phyloP scores from a whole-genome alignment of 2,797 vertebrate genomes.

The Allobates femoralis region DNA sequence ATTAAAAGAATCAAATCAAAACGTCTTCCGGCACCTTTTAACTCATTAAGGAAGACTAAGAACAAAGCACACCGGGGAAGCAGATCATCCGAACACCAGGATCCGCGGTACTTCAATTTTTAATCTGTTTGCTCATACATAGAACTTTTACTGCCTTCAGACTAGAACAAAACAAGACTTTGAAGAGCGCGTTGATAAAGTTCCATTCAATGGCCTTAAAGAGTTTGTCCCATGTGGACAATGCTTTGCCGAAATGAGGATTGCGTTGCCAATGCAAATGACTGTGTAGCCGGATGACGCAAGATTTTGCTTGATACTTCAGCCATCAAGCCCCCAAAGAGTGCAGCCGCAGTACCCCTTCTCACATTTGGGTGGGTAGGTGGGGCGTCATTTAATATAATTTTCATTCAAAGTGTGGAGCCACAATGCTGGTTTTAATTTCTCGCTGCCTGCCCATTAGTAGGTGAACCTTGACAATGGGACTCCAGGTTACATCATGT shows the following conservation, averaged over 20 bases:
- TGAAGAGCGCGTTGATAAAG: not conserved
- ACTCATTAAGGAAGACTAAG: conserved; percentile 54
- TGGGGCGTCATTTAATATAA: too few species aligned
- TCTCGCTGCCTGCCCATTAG: too few species aligned
- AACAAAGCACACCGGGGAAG: conserved; percentile 51
- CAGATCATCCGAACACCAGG: not conserved
- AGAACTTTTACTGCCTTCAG: conserved; percentile 20
- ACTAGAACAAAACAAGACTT: not conserved
- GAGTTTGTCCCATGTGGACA: not conserved
- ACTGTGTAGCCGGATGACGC: too few species aligned
- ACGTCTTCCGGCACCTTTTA: conserved; percentile 50
- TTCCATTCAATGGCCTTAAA: not conserved
- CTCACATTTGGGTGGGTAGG: too few species aligned
- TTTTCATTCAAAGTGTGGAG: too few species aligned
- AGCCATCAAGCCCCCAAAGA: too few species aligned
- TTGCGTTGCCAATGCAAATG: too few species aligned
- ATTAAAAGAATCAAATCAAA: conserved; percentile 38
- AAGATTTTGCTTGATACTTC: too few species aligned
- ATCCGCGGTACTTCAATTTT: not conserved
- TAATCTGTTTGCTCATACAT: conserved; percentile 35
- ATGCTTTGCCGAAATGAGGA: not conserved
- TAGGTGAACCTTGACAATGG: too few species aligned
- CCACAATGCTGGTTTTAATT: too few species aligned
- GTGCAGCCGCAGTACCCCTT: too few species aligned
- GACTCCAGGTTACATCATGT: too few species aligned